A percentile compares a stretch with the other conserved stretches of the same genome.
Conservation (phyloP, 2,113 vertebrate genomes). For the Apistogramma diplotaenia region DNA sequence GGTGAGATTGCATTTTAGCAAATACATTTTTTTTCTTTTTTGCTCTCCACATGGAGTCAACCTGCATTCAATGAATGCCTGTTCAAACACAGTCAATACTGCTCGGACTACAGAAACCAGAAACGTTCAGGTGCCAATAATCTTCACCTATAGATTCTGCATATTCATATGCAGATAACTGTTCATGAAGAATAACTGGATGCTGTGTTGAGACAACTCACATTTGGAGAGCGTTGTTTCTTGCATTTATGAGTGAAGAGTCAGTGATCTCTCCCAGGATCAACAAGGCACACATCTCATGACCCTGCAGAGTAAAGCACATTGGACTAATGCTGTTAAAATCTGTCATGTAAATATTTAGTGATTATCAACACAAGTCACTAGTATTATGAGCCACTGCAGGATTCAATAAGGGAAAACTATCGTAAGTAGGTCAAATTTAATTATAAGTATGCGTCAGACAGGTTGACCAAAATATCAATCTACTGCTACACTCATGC, state of each 20-base stretch:
- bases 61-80: too few species aligned
- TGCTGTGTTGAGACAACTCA: constrained; percentile 71
- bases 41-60: too few species aligned
- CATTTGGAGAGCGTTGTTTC: constrained; percentile 94
- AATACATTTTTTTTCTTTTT: too few species aligned
- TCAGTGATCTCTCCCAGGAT: constrained; percentile 93
- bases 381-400: neutral
- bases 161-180: neutral
- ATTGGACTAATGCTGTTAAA: neutral
- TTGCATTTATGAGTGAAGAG: constrained; percentile 93
- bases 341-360: neutral
- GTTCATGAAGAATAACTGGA: neutral
- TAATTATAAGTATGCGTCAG: neutral
- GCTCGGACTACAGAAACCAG: neutral
- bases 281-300: constrained; percentile 98
- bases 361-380: neutral
- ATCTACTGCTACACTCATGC: neutral
- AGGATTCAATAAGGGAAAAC: neutral
- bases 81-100: neutral
- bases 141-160: neutral
- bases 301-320: constrained; percentile 78
- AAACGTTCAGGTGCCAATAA: neutral
- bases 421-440: neutral
- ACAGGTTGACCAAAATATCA: neutral
- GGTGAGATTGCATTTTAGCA: too few species aligned